Evolutionary conservation across 2,797 vertebrate species (phyloP), one percentile per base, ranked within the genome.

Genomic region (Cuniculus paca): DNA sequence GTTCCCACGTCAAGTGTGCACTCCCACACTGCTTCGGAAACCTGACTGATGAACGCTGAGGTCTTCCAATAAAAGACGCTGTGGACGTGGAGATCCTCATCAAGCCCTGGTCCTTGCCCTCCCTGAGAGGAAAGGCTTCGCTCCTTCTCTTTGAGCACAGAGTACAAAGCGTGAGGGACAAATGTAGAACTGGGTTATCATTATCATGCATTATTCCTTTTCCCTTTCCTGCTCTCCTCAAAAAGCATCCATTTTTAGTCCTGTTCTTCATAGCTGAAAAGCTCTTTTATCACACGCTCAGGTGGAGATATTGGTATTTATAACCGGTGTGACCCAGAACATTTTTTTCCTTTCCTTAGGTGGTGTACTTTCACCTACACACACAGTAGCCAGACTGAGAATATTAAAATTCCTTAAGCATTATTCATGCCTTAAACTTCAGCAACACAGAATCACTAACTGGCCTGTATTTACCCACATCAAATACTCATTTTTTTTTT

Each of bases 361-460:
- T 95, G 74, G 42, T 97, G 60, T 92, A 87, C 95, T 97, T 97
- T 97, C 79, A 96, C 95, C 95, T 97, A 61, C 90, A 82, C 82
- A 97, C 97, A 98, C 79, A 97, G 86, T 91, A 97, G 96, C 98
- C 80, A 96, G 82, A 92, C 95, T 96, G 96, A 97, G 95, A 98
- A 97, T 95, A 82, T 94, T 96, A 98, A 85, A 88, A 96, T 84
- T 96, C 75, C 80, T 95, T 97, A 22, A 88, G 68, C 90, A 94
- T 98, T 98, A 98, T 97, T 97, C 96, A 97, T 97, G 2, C 52
- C 86, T 93, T 28, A 4, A 91, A 97, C 97, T 98, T 97, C 95
- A 97, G 89, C 97, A 98, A 95, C 60, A 54, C 89, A 94, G 98
- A 98, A 98, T 98, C 97, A 98, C 91, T 90, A 94, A 94, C 97